These are phyloP conservation scores for Phlogophora meticulosa DNA, from an alignment of 2,888 invertebrate species.

Conservation along the genomic window DNA sequence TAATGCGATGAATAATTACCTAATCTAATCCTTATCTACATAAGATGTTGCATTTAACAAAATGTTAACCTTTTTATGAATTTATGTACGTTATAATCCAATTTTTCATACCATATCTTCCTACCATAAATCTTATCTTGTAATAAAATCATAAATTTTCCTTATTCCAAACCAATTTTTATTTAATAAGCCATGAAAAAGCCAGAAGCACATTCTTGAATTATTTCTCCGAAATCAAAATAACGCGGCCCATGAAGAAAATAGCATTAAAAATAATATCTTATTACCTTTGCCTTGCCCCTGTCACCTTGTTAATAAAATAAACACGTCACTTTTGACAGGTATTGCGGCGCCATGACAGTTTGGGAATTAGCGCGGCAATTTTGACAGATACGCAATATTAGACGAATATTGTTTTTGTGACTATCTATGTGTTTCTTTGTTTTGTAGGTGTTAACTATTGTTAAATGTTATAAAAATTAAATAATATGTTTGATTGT, in stretches of 20 bases:
- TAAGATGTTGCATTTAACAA: neutral
- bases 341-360: conserved; percentile 74
- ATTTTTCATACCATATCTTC: neutral
- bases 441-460: conserved; percentile 2
- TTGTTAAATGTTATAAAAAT: neutral
- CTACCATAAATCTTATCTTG: conserved; percentile 14
- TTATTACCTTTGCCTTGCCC: conserved; percentile 57
- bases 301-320: conserved; percentile 71
- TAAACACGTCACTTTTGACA: conserved; percentile 74
- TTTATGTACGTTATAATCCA: neutral
- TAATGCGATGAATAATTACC: neutral
- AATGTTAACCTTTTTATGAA: neutral
- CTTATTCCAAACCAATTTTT: conserved; percentile 19
- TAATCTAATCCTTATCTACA: too few relatives aligned
- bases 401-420: conserved; percentile 31
- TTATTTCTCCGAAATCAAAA: conserved; percentile 26
- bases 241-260: conserved; percentile 28
- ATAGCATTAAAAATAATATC: conserved; percentile 46
- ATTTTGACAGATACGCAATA: conserved; percentile 70
- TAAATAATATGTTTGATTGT: neutral
- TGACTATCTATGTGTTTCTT: conserved; percentile 8
- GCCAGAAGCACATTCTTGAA: conserved; percentile 7
- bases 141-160: conserved; percentile 25
- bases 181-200: conserved; percentile 18
- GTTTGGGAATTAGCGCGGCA: conserved; percentile 69